These are phyloP conservation scores for Hyperopisus bebe DNA, from an alignment of 2,113 vertebrate genomes.

Conservation along the genomic window DNA sequence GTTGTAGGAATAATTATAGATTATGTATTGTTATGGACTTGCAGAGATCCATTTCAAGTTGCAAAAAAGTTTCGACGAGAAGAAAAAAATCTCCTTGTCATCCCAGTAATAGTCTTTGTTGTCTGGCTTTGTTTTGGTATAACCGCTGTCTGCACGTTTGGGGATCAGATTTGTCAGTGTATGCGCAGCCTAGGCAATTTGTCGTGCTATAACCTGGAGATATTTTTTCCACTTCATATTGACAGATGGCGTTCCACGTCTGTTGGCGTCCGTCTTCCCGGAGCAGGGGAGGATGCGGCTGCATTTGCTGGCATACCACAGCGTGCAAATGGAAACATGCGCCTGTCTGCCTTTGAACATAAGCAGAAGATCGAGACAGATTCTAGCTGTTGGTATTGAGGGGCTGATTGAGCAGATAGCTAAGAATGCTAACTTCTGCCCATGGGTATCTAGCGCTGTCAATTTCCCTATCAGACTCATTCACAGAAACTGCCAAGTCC, in stretches of 20 bases:
- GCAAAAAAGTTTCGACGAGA: neutral
- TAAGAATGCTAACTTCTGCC: neutral
- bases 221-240: neutral
- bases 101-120: neutral
- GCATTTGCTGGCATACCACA: neutral
- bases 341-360: neutral
- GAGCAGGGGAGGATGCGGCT: neutral
- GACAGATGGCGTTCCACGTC: neutral
- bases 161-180: neutral
- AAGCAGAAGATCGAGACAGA: neutral
- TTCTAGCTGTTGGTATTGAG: neutral
- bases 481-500: neutral
- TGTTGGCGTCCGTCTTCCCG: neutral
- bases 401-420: neutral
- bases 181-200: neutral
- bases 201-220: neutral
- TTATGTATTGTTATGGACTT: neutral
- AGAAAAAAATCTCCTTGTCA: constrained; percentile 3
- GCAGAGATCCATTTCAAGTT: neutral
- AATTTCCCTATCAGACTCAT: neutral
- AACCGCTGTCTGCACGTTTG: neutral
- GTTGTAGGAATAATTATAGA: neutral
- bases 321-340: neutral
- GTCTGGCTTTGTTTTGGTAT: neutral
- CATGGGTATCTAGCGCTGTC: neutral